These are phyloP conservation scores for Hydropsyche betteni DNA, from an alignment of 2,888 invertebrate species.

Conservation along the genomic window DNA sequence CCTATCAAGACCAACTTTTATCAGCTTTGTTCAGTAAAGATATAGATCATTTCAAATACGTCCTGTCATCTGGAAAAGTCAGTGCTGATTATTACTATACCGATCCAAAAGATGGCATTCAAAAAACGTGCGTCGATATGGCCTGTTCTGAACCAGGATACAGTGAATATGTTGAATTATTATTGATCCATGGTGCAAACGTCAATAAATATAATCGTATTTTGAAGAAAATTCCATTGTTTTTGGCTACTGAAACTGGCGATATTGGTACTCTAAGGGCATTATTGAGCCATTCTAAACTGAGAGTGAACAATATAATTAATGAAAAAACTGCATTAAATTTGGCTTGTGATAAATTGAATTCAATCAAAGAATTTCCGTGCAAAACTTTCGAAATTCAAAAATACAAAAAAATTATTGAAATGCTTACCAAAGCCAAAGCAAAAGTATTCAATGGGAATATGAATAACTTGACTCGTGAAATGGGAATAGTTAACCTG, in stretches of 20 bases:
- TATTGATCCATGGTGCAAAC: slow-evolving; percentile 70
- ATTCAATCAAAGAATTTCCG: slow-evolving; percentile 62
- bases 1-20: too few species aligned
- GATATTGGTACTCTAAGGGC: slow-evolving; percentile 62
- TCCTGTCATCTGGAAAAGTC: slow-evolving; percentile 57
- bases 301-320: slow-evolving; percentile 64
- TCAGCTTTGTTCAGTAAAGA: too few species aligned
- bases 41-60: too few species aligned
- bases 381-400: slow-evolving; percentile 61
- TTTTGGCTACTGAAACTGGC: slow-evolving; percentile 70
- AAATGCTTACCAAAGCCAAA: slow-evolving; percentile 65
- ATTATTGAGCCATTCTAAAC: slow-evolving; percentile 62
- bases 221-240: slow-evolving; percentile 70
- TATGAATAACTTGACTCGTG: too few species aligned
- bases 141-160: slow-evolving; percentile 65
- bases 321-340: slow-evolving; percentile 66
- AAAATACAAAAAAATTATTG: slow-evolving; percentile 63
- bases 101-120: slow-evolving; percentile 60
- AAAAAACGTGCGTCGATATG: slow-evolving; percentile 69
- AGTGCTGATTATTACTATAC: slow-evolving; percentile 67
- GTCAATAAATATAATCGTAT: slow-evolving; percentile 68
- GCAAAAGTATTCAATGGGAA: slow-evolving; percentile 68
- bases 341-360: slow-evolving; percentile 61
- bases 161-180: slow-evolving; percentile 65
- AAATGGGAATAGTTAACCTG: too few species aligned